Evolutionary conservation across 2,113 vertebrate species (phyloP).

Genomic region (Oryzias melastigma): DNA sequence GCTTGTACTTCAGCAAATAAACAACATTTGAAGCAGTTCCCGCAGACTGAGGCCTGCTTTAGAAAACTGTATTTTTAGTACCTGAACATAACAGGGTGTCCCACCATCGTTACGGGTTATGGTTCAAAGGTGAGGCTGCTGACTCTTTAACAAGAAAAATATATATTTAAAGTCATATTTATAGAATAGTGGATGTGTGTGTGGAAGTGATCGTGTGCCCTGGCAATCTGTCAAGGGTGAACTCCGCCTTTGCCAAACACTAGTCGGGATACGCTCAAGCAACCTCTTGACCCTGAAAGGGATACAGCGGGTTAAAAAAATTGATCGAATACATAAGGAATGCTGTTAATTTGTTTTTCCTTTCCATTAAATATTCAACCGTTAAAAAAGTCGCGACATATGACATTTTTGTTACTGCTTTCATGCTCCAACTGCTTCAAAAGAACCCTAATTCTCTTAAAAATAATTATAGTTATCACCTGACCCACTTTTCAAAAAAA

Average conservation of each 20-base stretch:
- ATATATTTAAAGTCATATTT: too few species aligned
- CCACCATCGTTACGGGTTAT: neutral
- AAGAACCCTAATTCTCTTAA: constrained; percentile 2
- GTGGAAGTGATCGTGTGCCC: too few species aligned
- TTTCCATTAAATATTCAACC: too few species aligned
- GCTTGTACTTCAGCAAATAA: constrained; percentile 15
- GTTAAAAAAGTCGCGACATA: too few species aligned
- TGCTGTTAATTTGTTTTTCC: neutral
- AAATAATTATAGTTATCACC: constrained; percentile 5
- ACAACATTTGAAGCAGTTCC: constrained; percentile 11
- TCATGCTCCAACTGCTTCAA: neutral
- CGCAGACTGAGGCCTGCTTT: neutral
- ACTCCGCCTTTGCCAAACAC: too few species aligned
- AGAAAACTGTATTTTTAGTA: neutral
- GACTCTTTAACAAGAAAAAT: too few species aligned
- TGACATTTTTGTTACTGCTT: neutral
- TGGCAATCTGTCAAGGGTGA: too few species aligned
- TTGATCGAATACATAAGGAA: neutral
- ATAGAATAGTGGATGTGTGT: too few species aligned
- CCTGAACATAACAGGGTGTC: neutral
- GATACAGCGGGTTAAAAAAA: neutral
- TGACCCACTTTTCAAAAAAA: neutral
- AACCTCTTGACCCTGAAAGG: too few species aligned
- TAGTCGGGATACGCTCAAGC: too few species aligned
- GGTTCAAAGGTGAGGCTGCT: too few species aligned